Evolutionary conservation across 2,888 invertebrate genomes (phyloP).

Genomic region (Reticulitermes lucifugus): DNA sequence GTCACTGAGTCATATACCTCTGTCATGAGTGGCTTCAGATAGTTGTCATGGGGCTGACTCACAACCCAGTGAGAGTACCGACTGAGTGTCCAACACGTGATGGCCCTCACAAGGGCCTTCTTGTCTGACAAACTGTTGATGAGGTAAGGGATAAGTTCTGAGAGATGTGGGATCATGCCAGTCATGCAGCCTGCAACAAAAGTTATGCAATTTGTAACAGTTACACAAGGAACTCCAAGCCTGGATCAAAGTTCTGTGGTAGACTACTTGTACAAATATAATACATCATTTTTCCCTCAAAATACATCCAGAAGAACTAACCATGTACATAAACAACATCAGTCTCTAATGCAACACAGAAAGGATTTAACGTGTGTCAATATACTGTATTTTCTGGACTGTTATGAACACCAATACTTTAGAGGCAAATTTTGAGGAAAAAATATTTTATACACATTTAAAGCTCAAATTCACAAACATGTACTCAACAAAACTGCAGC

Average conservation of each 20-base stretch:
- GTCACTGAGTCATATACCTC: constrained; percentile 69
- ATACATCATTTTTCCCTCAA: not conserved
- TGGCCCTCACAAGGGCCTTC: constrained; percentile 96
- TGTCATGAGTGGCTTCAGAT: constrained; percentile 94
- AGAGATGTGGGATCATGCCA: constrained; percentile 96
- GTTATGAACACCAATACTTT: too few species aligned
- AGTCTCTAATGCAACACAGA: too few species aligned
- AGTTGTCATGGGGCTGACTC: constrained; percentile 92
- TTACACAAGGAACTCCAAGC: not conserved
- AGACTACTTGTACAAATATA: not conserved
- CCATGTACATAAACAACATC: too few species aligned
- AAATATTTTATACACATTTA: too few species aligned
- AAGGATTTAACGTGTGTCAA: not conserved
- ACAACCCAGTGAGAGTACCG: constrained; percentile 99
- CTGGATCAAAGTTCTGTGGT: not conserved
- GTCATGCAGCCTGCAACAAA: constrained; percentile 81
- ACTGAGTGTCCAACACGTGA: constrained; percentile 99
- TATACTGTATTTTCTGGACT: not conserved
- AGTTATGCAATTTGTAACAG: not conserved
- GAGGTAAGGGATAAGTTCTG: constrained; percentile 95
- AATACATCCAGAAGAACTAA: too few species aligned
- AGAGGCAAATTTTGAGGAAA: too few species aligned
- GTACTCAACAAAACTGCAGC: too few species aligned
- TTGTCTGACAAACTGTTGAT: constrained; percentile 93
- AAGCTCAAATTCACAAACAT: too few species aligned